A percentile compares a stretch with the other conserved stretches of the same genome.
phyloP scores from a whole-genome alignment of 2,113 vertebrate species.

The Sialia sialis region DNA sequence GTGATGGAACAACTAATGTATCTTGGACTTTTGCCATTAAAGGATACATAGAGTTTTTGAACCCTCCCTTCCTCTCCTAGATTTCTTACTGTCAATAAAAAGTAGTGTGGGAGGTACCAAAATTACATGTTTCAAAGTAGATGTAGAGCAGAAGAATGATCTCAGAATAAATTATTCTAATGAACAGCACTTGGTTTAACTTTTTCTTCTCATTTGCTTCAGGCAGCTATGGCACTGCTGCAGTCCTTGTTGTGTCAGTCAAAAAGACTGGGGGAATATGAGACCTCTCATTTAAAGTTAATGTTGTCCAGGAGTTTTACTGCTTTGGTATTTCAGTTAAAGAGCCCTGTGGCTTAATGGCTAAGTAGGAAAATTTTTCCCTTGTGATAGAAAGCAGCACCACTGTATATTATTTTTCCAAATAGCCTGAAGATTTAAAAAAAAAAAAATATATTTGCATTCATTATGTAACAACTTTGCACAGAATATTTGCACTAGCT shows the following conservation, averaged over 20 bases:
- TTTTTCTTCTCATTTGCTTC: background rate
- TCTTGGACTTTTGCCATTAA: background rate
- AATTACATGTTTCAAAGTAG: background rate
- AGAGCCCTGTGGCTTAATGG: background rate
- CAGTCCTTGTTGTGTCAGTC: background rate
- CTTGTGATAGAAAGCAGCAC: background rate
- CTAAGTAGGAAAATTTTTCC: background rate
- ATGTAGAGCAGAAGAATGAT: slow-evolving; percentile 28
- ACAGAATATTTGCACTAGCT: background rate
- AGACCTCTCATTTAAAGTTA: background rate
- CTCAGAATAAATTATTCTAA: slow-evolving; percentile 52
- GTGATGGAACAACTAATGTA: background rate
- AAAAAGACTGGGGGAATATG: background rate
- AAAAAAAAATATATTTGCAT: background rate
- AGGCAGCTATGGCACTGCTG: background rate
- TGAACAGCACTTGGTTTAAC: slow-evolving; percentile 11
- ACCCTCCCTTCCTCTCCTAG: background rate
- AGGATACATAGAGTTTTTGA: background rate
- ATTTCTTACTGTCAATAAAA: background rate
- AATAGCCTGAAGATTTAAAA: background rate
- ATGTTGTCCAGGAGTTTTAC: background rate
- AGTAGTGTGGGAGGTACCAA: slow-evolving; percentile 7
- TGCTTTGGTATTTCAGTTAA: background rate
- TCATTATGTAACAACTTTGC: background rate
- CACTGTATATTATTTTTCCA: background rate